Conservation (phyloP, 2,113 vertebrate genomes). For the Rafetus swinhoei region DNA sequence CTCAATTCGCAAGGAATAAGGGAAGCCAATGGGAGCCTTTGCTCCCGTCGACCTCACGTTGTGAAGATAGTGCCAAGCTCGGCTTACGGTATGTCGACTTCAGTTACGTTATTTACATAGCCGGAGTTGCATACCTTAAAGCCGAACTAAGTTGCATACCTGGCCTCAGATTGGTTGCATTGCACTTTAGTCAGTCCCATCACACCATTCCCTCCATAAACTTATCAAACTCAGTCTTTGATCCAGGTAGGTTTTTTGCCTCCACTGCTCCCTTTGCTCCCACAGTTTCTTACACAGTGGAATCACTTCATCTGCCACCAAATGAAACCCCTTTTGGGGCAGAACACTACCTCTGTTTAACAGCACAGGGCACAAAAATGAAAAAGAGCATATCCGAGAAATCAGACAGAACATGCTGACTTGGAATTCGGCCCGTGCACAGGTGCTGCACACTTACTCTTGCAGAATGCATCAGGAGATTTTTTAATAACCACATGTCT, state of each 20-base stretch:
- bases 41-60: no score
- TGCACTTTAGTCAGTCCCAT: neutral
- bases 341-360: neutral
- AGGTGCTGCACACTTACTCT: neutral
- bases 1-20: no score
- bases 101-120: no score
- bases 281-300: neutral
- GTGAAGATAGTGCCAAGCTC: no score
- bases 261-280: neutral
- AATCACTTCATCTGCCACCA: neutral
- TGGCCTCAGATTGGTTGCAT: no score
- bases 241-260: neutral
- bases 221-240: neutral
- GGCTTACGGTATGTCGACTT: no score
- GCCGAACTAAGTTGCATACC: no score
- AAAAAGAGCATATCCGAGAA: neutral
- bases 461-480: neutral
- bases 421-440: neutral
- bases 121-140: no score
- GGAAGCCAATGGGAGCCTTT: no score
- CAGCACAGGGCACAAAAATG: accelerated
- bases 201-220: neutral
- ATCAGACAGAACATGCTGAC: accelerated
- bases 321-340: neutral
- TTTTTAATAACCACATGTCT: neutral